Percentiles rank a stretch among this genome's conserved stretches.
Conservation (phyloP, 2,113 vertebrate genomes). For the Haemorhous mexicanus region DNA sequence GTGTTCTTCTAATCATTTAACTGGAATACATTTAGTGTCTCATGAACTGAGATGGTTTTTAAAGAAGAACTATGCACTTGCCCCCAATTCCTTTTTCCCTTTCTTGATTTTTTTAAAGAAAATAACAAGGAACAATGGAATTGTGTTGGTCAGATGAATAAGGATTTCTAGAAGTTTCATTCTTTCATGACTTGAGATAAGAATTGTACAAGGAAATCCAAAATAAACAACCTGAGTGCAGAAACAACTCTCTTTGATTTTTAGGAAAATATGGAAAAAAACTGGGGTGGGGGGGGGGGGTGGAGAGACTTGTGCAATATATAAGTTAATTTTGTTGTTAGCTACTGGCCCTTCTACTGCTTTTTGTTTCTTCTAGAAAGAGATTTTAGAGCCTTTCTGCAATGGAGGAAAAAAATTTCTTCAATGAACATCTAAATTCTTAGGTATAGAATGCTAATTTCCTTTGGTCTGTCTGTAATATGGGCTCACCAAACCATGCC, state of each 20-base stretch:
- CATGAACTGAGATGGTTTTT: background rate
- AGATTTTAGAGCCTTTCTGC: background rate
- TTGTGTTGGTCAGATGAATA: background rate
- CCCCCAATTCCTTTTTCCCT: accelerated
- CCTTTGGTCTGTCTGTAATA: no score
- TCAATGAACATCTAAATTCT: background rate
- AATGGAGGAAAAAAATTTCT: background rate
- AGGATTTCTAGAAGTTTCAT: background rate
- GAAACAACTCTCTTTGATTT: background rate
- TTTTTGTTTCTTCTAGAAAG: background rate
- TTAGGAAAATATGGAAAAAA: background rate
- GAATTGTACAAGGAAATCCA: background rate
- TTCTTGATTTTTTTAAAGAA: background rate
- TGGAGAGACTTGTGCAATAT: background rate
- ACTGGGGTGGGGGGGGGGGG: no score
- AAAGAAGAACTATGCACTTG: background rate
- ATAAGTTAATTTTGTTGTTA: background rate
- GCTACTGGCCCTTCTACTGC: background rate
- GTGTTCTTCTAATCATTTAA: background rate
- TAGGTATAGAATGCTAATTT: background rate
- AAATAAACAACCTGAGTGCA: background rate
- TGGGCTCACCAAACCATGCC: no score
- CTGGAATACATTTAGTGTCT: background rate
- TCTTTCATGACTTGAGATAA: background rate
- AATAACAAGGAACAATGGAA: background rate